A percentile compares a stretch with the other conserved stretches of the same genome.
Evolutionary conservation across 2,113 vertebrate species (phyloP).

Genomic region (Heptranchias perlo): DNA sequence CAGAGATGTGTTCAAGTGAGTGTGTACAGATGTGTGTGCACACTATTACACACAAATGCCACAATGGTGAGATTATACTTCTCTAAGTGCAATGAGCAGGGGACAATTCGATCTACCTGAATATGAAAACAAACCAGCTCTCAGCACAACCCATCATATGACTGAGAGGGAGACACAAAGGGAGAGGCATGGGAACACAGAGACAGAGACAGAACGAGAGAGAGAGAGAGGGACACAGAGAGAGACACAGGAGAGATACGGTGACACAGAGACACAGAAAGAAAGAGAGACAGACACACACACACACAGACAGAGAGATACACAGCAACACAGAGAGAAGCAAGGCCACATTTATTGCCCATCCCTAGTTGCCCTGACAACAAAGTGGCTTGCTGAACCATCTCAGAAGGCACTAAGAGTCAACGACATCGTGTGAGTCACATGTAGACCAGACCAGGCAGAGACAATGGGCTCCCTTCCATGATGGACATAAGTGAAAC

Average conservation of each 20-base stretch:
- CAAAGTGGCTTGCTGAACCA: background rate
- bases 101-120: background rate
- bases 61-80: background rate
- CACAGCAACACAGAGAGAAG: background rate
- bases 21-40: background rate
- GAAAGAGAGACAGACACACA: background rate
- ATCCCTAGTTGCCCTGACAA: background rate
- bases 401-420: background rate
- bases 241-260: background rate
- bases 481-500: background rate
- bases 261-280: background rate
- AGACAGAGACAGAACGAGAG: background rate
- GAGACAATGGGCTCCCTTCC: background rate
- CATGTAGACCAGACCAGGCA: background rate
- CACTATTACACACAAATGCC: background rate
- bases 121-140: background rate
- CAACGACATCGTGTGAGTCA: background rate
- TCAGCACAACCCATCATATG: background rate
- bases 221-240: background rate
- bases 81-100: background rate
- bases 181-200: no score
- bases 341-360: background rate
- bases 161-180: background rate
- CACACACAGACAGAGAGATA: background rate
- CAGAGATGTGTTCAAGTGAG: no score